Evolutionary conservation across 2,113 vertebrate genomes (phyloP).

Genomic region (Cryptoleucopteryx plumbea): DNA sequence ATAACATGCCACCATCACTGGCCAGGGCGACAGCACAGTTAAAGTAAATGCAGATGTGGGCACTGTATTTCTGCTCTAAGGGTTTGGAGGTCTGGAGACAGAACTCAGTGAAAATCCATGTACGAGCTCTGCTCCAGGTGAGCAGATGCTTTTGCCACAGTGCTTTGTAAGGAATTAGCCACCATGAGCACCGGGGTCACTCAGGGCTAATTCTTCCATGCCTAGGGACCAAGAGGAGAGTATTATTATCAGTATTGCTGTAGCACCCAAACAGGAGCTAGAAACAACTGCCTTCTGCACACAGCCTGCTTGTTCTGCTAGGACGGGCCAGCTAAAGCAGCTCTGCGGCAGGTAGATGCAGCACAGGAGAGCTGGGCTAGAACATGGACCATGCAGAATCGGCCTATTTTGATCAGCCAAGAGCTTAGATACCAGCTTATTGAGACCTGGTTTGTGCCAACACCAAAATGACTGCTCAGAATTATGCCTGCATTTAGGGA

Average conservation of each 20-base stretch:
- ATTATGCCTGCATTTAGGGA: background rate
- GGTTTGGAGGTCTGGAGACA: background rate
- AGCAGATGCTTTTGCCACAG: background rate
- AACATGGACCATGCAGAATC: rapidly evolving
- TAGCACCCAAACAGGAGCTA: background rate
- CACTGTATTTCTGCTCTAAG: background rate
- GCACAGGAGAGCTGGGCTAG: background rate
- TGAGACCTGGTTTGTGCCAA: background rate
- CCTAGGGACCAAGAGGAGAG: background rate
- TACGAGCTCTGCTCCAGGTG: background rate
- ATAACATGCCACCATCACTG: background rate
- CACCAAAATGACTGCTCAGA: background rate
- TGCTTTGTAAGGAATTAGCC: background rate
- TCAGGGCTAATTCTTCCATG: background rate
- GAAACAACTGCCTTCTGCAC: background rate
- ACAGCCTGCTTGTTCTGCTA: background rate
- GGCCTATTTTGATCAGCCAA: background rate
- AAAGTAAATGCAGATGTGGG: rapidly evolving
- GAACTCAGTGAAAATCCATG: background rate
- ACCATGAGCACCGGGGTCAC: background rate
- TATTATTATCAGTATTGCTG: background rate
- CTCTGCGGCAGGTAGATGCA: background rate
- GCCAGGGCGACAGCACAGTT: background rate
- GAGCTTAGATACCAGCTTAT: background rate
- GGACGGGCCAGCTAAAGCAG: background rate